Conservation (phyloP, 2,797 vertebrate species). For the Sebastes vulpes region DNA sequence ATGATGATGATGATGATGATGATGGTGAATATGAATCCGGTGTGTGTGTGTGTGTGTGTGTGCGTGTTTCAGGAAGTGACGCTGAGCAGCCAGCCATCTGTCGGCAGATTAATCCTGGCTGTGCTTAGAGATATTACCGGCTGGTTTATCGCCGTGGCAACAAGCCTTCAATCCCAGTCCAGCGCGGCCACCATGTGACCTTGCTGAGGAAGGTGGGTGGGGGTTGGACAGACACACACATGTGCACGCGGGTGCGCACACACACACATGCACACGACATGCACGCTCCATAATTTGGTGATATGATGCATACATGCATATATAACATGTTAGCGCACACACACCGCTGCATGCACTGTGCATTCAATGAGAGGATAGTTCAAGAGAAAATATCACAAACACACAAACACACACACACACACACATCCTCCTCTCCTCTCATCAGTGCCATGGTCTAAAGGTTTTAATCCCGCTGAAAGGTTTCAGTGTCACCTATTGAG, state of each 20-base stretch:
- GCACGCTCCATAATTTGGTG: constrained; percentile 3
- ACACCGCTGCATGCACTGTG: not conserved
- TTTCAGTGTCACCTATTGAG: constrained; percentile 69
- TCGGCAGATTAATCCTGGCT: constrained; percentile 87
- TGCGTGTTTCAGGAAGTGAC: constrained; percentile 83
- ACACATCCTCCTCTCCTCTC: constrained; percentile 5
- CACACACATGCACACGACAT: not conserved
- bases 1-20: constrained; percentile 14
- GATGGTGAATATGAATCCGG: constrained; percentile 56
- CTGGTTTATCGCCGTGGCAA: constrained; percentile 87
- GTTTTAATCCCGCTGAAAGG: constrained; percentile 76
- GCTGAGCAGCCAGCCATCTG: constrained; percentile 85
- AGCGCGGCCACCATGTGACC: constrained; percentile 82
- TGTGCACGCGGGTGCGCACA: not conserved
- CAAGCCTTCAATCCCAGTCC: constrained; percentile 86
- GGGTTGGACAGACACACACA: constrained; percentile 34
- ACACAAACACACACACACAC: not conserved
- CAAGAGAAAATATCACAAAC: not conserved
- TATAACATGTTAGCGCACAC: not conserved
- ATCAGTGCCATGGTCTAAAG: constrained; percentile 42
- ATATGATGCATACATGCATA: constrained; percentile 17
- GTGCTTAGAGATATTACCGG: constrained; percentile 88
- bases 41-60: constrained; percentile 17
- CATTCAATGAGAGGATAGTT: not conserved
- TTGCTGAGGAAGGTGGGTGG: constrained; percentile 55